A percentile compares a stretch with the other conserved stretches of the same genome.
Evolutionary conservation across 2,888 invertebrate species (phyloP).

Genomic region (Tetragonisca angustula): DNA sequence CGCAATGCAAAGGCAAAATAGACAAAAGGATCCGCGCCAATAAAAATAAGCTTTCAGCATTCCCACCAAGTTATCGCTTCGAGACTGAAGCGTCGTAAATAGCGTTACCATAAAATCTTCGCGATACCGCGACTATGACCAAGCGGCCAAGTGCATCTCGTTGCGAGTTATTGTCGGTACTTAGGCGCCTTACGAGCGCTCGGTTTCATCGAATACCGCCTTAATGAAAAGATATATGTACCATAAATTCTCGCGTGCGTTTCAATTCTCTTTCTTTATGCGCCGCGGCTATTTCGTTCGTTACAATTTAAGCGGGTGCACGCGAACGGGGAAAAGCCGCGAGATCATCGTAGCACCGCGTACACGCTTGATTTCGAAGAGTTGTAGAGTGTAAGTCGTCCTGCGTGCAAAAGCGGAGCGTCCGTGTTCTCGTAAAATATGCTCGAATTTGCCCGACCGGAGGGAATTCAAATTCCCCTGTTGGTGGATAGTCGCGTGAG

Average conservation of each 20-base stretch:
- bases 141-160: constrained; percentile 1
- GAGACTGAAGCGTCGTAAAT: neutral
- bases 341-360: constrained; percentile 25
- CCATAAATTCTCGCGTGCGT: constrained; percentile 40
- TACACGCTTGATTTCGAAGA: neutral
- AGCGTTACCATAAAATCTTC: constrained; percentile 8
- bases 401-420: neutral
- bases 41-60: neutral
- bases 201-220: constrained; percentile 35
- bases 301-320: constrained; percentile 36
- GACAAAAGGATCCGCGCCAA: neutral
- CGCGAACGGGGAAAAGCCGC: constrained; percentile 15
- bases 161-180: constrained; percentile 6
- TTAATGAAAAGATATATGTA: constrained; percentile 55
- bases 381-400: neutral
- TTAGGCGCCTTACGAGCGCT: constrained; percentile 14
- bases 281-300: constrained; percentile 17
- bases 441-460: neutral
- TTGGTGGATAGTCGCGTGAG: neutral
- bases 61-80: neutral
- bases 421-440: neutral
- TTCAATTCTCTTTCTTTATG: constrained; percentile 48
- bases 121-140: neutral
- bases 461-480: constrained; percentile 35
- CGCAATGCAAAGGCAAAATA: neutral